A percentile compares a stretch with the other conserved stretches of the same genome.
phyloP scores from a whole-genome alignment of 1,140 invertebrate genomes.

The Cydia splendana region DNA sequence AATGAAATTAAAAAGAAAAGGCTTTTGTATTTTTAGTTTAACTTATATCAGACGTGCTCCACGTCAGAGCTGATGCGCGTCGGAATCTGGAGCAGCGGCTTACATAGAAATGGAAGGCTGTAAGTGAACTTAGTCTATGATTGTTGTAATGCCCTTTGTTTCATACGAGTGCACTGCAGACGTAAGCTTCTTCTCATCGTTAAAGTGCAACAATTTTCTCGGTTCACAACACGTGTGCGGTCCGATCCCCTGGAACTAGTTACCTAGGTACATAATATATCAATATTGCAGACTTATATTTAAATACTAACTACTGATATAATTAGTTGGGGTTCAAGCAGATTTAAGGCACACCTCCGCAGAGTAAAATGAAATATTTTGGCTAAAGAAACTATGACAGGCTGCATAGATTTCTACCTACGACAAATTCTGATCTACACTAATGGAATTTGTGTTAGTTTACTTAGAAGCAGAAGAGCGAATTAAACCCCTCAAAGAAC shows the following conservation, averaged over 20 bases:
- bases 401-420: not conserved
- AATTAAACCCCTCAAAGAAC: constrained; percentile 70
- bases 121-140: constrained; percentile 20
- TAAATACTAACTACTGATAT: too few species aligned
- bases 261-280: not conserved
- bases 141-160: constrained; percentile 7
- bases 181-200: constrained; percentile 50
- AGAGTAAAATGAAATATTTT: not conserved
- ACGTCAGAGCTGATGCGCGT: constrained; percentile 11
- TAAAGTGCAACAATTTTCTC: constrained; percentile 64
- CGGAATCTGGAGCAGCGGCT: constrained; percentile 22
- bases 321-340: too few species aligned
- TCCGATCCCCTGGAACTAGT: not conserved
- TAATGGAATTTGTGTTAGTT: constrained; percentile 48
- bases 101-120: not conserved
- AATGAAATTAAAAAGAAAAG: constrained; percentile 17
- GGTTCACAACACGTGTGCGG: constrained; percentile 13
- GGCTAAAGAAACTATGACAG: not conserved
- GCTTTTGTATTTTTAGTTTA: constrained; percentile 5
- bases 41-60: constrained; percentile 15
- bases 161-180: constrained; percentile 32
- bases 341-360: not conserved
- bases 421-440: not conserved
- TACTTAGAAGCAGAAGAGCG: constrained; percentile 60
- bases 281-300: not conserved